Evolutionary conservation across 2,113 vertebrate genomes (phyloP).

Genomic region (Irena cyanogastra): DNA sequence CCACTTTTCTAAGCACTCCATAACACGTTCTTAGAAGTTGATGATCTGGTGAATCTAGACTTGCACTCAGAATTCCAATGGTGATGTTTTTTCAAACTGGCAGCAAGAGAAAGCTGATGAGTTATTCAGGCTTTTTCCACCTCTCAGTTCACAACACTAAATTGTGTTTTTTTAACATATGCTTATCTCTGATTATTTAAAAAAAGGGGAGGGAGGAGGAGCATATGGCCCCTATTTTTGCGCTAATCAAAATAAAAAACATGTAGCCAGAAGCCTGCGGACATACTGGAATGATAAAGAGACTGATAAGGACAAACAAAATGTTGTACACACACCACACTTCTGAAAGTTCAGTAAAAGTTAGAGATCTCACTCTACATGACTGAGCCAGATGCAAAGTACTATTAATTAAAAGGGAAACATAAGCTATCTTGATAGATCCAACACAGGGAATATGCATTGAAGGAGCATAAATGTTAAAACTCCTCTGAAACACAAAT

Average conservation of each 20-base stretch:
- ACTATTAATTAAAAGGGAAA: not conserved
- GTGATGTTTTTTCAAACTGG: not conserved
- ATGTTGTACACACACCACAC: not conserved
- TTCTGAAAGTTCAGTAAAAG: not conserved
- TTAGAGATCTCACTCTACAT: not conserved
- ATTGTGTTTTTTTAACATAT: not conserved
- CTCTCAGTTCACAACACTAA: not conserved
- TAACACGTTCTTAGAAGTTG: not conserved
- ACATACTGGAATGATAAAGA: not conserved
- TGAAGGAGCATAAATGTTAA: not conserved
- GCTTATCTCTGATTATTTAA: not conserved
- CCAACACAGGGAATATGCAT: not conserved
- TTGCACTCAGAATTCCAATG: not conserved
- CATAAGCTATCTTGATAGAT: not conserved
- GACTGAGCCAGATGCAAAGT: not conserved
- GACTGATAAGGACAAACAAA: not conserved
- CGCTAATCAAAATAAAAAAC: not conserved
- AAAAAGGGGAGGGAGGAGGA: not conserved
- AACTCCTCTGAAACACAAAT: not conserved
- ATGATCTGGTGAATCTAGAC: not conserved
- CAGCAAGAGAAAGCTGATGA: not conserved
- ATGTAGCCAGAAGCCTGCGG: not conserved
- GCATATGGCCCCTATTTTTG: not conserved
- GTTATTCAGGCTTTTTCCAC: not conserved
- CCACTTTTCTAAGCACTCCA: not conserved